A percentile compares a stretch with the other conserved stretches of the same genome.
These are phyloP conservation scores for Microvelia longipes DNA, from an alignment of 1,140 invertebrate species.

Conservation along the genomic window DNA sequence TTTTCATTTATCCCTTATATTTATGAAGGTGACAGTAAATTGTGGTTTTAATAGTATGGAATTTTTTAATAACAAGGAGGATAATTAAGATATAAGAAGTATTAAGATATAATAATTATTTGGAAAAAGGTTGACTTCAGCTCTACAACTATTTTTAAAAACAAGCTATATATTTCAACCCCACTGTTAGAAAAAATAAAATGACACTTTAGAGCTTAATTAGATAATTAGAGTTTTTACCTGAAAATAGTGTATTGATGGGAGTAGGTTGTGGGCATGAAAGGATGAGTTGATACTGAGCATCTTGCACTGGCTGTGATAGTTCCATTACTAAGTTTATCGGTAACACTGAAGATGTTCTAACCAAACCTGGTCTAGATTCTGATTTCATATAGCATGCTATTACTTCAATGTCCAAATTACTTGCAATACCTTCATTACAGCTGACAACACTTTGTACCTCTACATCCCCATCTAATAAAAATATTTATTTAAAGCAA, in stretches of 20 bases:
- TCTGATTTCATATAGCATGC: slow-evolving; percentile 9
- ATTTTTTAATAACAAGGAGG: too few relatives aligned
- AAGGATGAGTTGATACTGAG: slow-evolving; percentile 4
- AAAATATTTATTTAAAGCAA: neutral
- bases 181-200: too few relatives aligned
- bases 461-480: slow-evolving; percentile 5
- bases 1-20: too few relatives aligned
- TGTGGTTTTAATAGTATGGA: too few relatives aligned
- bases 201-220: neutral
- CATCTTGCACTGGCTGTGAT: slow-evolving; percentile 9
- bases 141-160: too few relatives aligned
- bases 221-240: slow-evolving; percentile 1
- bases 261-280: slow-evolving; percentile 9
- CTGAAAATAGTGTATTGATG: slow-evolving; percentile 13
- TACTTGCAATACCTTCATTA: slow-evolving; percentile 2
- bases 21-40: too few relatives aligned
- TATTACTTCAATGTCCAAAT: slow-evolving; percentile 3
- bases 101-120: too few relatives aligned
- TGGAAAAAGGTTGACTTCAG: too few relatives aligned
- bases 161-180: too few relatives aligned
- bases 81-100: too few relatives aligned
- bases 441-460: neutral
- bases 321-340: slow-evolving; percentile 10
- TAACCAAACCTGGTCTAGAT: neutral
- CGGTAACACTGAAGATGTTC: neutral